These are phyloP conservation scores for Pteruthius melanotis DNA, from an alignment of 2,113 vertebrate genomes.

Conservation along the genomic window DNA sequence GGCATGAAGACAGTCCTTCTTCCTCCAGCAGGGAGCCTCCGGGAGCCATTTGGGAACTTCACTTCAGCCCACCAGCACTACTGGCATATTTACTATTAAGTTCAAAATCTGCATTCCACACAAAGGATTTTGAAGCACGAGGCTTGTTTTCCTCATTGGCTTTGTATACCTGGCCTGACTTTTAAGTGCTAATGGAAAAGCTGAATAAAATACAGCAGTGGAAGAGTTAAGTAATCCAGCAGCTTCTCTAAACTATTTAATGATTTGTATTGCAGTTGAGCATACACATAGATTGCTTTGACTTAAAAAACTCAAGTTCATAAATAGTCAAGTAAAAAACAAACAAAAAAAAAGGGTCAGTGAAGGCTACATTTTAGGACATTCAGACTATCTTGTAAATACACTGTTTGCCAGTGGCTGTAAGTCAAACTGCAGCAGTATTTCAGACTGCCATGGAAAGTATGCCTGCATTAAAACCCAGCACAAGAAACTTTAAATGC, in stretches of 20 bases:
- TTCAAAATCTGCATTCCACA: background rate
- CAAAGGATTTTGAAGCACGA: background rate
- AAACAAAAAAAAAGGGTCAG: background rate
- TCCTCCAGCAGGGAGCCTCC: background rate
- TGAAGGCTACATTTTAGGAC: background rate
- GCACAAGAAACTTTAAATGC: slow-evolving; percentile 44
- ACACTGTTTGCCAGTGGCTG: background rate
- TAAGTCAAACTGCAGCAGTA: slow-evolving; percentile 19
- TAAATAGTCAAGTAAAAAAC: background rate
- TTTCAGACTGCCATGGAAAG: slow-evolving; percentile 42
- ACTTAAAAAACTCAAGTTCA: background rate
- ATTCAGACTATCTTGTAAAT: background rate
- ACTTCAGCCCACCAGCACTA: background rate
- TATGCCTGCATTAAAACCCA: slow-evolving; percentile 20
- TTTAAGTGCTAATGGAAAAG: background rate
- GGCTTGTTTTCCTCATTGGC: background rate
- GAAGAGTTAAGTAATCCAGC: background rate
- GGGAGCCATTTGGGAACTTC: background rate
- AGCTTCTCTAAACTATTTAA: background rate
- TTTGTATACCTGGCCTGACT: background rate
- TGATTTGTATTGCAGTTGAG: background rate
- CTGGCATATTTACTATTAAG: background rate
- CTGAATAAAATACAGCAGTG: background rate
- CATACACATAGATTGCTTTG: background rate
- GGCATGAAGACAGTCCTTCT: background rate